Evolutionary conservation across 2,797 vertebrate species (phyloP).

Genomic region (Gastrophryne carolinensis): DNA sequence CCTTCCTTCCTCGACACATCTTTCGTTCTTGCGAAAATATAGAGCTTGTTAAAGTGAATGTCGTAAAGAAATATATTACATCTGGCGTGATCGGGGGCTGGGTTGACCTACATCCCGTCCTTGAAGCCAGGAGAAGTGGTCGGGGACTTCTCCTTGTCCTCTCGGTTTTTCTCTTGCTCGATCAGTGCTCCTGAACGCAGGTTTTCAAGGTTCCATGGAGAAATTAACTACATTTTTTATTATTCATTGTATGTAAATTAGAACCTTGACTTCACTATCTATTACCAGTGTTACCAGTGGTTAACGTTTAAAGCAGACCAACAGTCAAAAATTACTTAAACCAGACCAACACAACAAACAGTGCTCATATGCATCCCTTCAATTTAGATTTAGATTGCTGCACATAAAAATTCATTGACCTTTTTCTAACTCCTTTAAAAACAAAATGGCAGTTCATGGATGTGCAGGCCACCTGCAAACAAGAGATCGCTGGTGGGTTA

Average conservation of each 20-base stretch:
- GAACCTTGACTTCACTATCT: not conserved
- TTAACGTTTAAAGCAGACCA: too few relatives aligned
- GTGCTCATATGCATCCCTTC: too few relatives aligned
- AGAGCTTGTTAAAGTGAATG: conserved; percentile 50
- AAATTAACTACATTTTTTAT: conserved; percentile 21
- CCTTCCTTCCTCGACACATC: conserved; percentile 6
- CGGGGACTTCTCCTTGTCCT: not conserved
- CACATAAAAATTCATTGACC: too few relatives aligned
- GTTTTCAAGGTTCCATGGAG: not conserved
- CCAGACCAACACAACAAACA: too few relatives aligned
- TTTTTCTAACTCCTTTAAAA: too few relatives aligned
- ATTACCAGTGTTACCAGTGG: not conserved
- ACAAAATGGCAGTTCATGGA: too few relatives aligned
- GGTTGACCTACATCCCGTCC: conserved; percentile 25
- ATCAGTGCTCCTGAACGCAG: not conserved
- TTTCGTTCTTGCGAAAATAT: conserved; percentile 23
- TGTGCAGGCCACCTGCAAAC: too few relatives aligned
- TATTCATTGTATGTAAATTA: conserved; percentile 16
- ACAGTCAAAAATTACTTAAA: too few relatives aligned
- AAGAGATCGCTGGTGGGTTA: too few relatives aligned
- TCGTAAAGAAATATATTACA: conserved; percentile 29
- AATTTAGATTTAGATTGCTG: too few relatives aligned
- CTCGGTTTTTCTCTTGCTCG: conserved; percentile 1
- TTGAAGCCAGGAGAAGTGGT: conserved; percentile 26
- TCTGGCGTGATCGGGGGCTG: conserved; percentile 1